Percentiles rank a stretch among this genome's conserved stretches.
These are phyloP conservation scores for Hyperoodon ampullatus DNA, from an alignment of 2,113 vertebrate genomes.

Conservation along the genomic window DNA sequence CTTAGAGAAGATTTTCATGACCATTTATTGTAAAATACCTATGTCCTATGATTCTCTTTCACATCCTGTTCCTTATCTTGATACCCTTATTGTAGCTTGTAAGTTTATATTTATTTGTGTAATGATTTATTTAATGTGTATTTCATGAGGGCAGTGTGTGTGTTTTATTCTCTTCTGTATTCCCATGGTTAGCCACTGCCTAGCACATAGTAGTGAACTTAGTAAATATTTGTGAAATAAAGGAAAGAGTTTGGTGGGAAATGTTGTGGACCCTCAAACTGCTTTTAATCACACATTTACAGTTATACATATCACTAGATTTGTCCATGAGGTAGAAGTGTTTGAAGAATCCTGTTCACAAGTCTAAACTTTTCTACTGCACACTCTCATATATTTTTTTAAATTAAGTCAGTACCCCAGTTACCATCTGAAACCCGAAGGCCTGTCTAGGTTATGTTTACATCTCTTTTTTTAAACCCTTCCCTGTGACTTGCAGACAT, in stretches of 20 bases:
- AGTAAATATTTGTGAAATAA: constrained; percentile 14
- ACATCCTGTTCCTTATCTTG: neutral
- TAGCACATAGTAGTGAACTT: neutral
- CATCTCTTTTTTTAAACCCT: neutral
- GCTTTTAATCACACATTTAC: neutral
- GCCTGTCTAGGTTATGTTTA: neutral
- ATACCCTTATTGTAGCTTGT: neutral
- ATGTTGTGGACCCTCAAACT: neutral
- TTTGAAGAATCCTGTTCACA: neutral
- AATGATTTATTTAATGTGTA: neutral
- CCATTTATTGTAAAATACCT: neutral
- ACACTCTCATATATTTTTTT: neutral
- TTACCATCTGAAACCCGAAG: neutral
- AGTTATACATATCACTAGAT: neutral
- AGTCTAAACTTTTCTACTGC: neutral
- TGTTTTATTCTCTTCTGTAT: neutral
- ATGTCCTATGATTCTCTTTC: neutral
- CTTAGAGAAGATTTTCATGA: neutral
- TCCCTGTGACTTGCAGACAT: neutral
- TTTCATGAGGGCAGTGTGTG: neutral
- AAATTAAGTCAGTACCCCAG: neutral
- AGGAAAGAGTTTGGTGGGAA: neutral
- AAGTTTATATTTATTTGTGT: neutral
- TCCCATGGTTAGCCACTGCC: neutral
- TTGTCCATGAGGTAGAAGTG: neutral